These are phyloP conservation scores for Pollimyrus isidori DNA, from an alignment of 2,113 vertebrate species.

Conservation along the genomic window DNA sequence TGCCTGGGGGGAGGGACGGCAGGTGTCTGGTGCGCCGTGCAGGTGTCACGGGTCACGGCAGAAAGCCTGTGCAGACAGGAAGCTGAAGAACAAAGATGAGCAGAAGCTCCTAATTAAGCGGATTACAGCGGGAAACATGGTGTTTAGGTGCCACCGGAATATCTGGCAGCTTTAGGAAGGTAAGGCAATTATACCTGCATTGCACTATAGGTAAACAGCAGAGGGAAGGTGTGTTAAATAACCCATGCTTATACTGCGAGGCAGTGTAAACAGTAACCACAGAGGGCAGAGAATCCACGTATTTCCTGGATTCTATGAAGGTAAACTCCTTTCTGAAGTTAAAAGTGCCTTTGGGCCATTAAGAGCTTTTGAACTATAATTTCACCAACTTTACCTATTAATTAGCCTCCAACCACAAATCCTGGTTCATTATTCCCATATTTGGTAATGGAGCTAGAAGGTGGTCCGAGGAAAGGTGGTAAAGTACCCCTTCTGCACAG, in stretches of 20 bases:
- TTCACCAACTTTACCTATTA: neutral
- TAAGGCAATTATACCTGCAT: neutral
- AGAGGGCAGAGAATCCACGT: neutral
- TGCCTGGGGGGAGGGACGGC: neutral
- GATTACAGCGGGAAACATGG: slow-evolving; percentile 2
- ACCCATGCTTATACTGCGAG: neutral
- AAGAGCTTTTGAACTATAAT: neutral
- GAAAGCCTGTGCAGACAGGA: neutral
- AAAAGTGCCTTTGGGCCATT: neutral
- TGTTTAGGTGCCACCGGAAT: neutral
- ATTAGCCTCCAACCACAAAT: neutral
- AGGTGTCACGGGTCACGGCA: neutral
- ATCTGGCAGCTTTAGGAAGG: neutral
- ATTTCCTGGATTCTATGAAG: neutral
- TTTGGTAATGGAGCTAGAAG: neutral
- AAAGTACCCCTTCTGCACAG: neutral
- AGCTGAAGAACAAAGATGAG: neutral
- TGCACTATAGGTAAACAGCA: neutral
- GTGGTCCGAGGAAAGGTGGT: neutral
- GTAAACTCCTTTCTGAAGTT: neutral
- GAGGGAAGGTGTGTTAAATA: neutral
- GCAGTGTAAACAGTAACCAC: neutral
- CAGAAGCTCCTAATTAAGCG: neutral
- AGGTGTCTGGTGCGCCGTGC: neutral
- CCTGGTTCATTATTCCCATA: neutral